phyloP scores from a whole-genome alignment of 2,113 vertebrate species.

The Tinamus guttatus region DNA sequence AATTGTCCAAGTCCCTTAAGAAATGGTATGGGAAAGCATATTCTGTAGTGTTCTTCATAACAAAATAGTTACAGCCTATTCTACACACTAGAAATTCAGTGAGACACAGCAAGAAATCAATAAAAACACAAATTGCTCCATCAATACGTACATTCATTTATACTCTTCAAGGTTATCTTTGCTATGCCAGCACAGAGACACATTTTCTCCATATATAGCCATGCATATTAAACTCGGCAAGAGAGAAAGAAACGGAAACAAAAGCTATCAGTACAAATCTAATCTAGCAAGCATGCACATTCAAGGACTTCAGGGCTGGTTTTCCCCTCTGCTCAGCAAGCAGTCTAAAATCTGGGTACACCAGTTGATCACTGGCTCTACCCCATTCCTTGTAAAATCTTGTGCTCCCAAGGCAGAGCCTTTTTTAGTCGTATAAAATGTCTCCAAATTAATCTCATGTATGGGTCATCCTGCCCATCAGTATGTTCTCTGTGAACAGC shows the following conservation, averaged over 20 bases:
- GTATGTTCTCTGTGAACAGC: neutral
- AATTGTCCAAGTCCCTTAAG: slow-evolving; percentile 52
- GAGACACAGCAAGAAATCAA: slow-evolving; percentile 75
- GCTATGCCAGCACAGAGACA: slow-evolving; percentile 61
- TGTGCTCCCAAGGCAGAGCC: neutral
- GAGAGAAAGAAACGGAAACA: slow-evolving; percentile 50
- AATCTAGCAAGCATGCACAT: slow-evolving; percentile 44
- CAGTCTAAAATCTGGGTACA: neutral
- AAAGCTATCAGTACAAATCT: slow-evolving; percentile 64
- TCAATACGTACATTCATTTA: slow-evolving; percentile 79
- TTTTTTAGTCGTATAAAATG: neutral
- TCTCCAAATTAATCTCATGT: neutral
- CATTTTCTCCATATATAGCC: slow-evolving; percentile 66
- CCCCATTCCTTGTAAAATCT: neutral
- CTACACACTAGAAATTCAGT: slow-evolving; percentile 69
- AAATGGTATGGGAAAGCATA: slow-evolving; percentile 33
- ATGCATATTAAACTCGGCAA: slow-evolving; percentile 63
- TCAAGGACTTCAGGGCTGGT: slow-evolving; percentile 37
- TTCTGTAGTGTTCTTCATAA: slow-evolving; percentile 62
- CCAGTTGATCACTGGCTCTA: neutral
- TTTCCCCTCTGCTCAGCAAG: slow-evolving; percentile 4
- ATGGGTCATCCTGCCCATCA: neutral
- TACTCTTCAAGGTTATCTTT: slow-evolving; percentile 81
- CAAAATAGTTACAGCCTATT: slow-evolving; percentile 63
- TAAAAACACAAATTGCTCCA: slow-evolving; percentile 79